Evolutionary conservation across 2,797 vertebrate species (phyloP).

Genomic region (Rhinatrema bivittatum): DNA sequence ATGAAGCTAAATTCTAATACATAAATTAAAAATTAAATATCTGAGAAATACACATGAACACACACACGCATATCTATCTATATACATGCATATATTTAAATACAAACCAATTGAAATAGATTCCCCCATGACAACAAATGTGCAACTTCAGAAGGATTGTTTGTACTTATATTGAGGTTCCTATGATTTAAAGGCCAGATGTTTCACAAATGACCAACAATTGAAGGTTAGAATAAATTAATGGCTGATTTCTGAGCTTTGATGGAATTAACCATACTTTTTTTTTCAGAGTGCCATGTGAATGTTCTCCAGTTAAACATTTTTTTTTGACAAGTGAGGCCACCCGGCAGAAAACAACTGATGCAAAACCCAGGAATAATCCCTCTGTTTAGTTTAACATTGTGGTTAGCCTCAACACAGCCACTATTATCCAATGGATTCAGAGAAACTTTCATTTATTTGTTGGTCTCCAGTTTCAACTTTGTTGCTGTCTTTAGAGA

Average conservation of each 20-base stretch:
- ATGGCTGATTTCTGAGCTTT: slow-evolving; percentile 95
- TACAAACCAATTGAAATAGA: accelerated
- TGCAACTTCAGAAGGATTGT: slow-evolving; percentile 32
- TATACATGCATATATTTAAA: neutral
- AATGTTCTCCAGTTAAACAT: slow-evolving; percentile 83
- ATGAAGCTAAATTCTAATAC: no score
- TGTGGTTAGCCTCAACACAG: slow-evolving; percentile 96
- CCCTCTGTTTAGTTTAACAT: slow-evolving; percentile 88
- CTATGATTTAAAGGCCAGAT: slow-evolving; percentile 74
- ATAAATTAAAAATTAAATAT: no score
- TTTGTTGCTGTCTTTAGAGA: slow-evolving; percentile 75
- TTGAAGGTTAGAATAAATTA: slow-evolving; percentile 88
- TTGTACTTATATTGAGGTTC: slow-evolving; percentile 55
- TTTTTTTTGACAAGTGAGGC: slow-evolving; percentile 89
- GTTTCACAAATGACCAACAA: slow-evolving; percentile 86
- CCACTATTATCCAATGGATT: slow-evolving; percentile 98
- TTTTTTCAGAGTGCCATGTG: slow-evolving; percentile 88
- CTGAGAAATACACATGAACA: no score
- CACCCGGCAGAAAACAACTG: slow-evolving; percentile 98
- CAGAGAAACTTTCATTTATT: slow-evolving; percentile 96
- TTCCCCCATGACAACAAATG: slow-evolving; percentile 12
- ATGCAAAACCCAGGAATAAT: slow-evolving; percentile 96
- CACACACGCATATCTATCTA: no score
- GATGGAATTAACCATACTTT: slow-evolving; percentile 97
- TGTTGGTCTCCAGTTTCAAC: slow-evolving; percentile 82